Evolutionary conservation across 2,888 invertebrate genomes (phyloP), one percentile per base, ranked within the genome.

Genomic region (Psylliodes chrysocephalus): DNA sequence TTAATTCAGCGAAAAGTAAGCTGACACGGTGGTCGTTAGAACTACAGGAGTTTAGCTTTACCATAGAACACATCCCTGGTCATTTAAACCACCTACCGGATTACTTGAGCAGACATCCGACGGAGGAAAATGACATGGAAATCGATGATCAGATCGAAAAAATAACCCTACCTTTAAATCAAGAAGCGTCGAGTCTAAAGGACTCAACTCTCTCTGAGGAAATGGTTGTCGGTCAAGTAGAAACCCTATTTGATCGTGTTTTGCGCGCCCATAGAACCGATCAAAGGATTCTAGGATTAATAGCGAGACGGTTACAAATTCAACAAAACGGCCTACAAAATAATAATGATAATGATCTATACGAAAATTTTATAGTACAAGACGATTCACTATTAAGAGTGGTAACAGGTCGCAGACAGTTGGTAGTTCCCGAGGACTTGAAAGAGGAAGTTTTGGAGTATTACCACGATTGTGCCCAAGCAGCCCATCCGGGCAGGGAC

Each of bases 21-120:
- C 40, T 69, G 17, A 63, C 56, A 1, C 38, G 67, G 10, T 69
- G 66, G 63, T 12, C 66, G 5, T 52, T 71, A 0, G 25, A 67
- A 1, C 38, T 71, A 0, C 69, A 71, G 38, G 63, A 67, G 38
- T 69, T 63, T 22, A 62, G 57, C 8, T 70, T 65, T 40, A 60
- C 63, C 2, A 64, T 75, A 0, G 73, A 78, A 3, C 77, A 72
- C 44, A 61, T 61, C 14, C 59, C 66, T n/a, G 70, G 69, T 28
- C 55, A 54, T 18, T 57, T 61, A 8, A 73, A 72, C 38, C 38
- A 68, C 33, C 54, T 70, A n/a, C 59, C 71, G 0, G 71, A 72
- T 46, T 38, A 52, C 4, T 53, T 71, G 4, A 60, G 64, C 17
- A 44, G 69, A 10, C 28, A 64, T 46, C 67, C 70, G 8, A 42